These are phyloP conservation scores for Salvelinus namaycush DNA, from an alignment of 2,113 vertebrate genomes.

Conservation along the genomic window DNA sequence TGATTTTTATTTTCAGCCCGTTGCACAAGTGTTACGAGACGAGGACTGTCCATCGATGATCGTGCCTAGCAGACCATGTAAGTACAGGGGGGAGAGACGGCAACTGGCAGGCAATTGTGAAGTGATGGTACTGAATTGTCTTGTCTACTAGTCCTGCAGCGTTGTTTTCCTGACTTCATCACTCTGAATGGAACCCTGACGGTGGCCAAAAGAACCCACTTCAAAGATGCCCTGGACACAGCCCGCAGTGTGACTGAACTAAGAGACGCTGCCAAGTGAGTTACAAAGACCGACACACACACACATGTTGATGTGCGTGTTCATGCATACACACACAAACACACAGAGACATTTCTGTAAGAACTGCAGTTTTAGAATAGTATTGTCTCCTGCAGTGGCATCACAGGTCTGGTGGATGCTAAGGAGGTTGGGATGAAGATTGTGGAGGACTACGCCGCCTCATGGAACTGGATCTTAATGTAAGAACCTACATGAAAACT, in stretches of 20 bases:
- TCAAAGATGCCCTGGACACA: constrained; percentile 80
- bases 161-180: constrained; percentile 88
- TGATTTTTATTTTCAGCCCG: constrained; percentile 67
- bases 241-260: constrained; percentile 81
- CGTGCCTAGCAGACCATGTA: constrained; percentile 88
- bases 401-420: constrained; percentile 80
- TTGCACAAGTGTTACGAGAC: constrained; percentile 80
- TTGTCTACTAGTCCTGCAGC: constrained; percentile 79
- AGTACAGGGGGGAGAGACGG: constrained; percentile 51
- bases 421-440: constrained; percentile 83
- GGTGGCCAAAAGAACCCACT: constrained; percentile 77
- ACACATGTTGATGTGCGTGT: not conserved
- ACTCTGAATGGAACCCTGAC: constrained; percentile 80
- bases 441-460: constrained; percentile 86
- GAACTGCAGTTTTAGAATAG: not conserved
- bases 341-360: not conserved
- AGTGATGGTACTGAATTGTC: not conserved
- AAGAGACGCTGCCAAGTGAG: constrained; percentile 83
- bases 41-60: constrained; percentile 89
- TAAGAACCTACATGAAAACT: constrained; percentile 64
- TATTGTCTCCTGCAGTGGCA: constrained; percentile 64
- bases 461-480: constrained; percentile 92
- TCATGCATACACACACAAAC: not conserved
- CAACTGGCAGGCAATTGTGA: no score
- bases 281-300: constrained; percentile 16